Evolutionary conservation across 2,113 vertebrate genomes (phyloP).

Genomic region (Chaetorhynchus papuensis): DNA sequence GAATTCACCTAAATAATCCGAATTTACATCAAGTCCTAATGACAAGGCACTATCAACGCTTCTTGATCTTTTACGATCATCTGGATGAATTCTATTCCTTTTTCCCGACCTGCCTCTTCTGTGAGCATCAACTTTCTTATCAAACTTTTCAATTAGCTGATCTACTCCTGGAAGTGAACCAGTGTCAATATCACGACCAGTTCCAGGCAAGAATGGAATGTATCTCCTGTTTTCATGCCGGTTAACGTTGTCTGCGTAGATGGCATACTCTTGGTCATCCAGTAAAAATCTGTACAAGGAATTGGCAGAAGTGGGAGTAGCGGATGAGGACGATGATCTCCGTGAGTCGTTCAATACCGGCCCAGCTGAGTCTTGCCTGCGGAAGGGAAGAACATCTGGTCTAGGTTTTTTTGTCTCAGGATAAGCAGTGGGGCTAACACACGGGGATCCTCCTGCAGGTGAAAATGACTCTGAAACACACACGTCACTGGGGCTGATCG

Average conservation of each 20-base stretch:
- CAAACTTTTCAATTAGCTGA: constrained; percentile 93
- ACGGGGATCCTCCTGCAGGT: constrained; percentile 41
- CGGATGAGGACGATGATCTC: constrained; percentile 82
- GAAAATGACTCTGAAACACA: constrained; percentile 45
- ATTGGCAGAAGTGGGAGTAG: constrained; percentile 72
- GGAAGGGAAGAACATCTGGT: constrained; percentile 88
- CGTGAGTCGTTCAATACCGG: constrained; percentile 74
- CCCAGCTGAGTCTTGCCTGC: constrained; percentile 83
- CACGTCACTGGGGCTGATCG: constrained; percentile 30
- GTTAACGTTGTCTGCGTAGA: constrained; percentile 89
- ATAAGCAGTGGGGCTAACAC: constrained; percentile 60
- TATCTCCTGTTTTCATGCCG: constrained; percentile 93
- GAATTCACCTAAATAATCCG: constrained; percentile 69
- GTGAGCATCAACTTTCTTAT: constrained; percentile 77
- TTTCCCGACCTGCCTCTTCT: constrained; percentile 85
- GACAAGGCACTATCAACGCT: constrained; percentile 84
- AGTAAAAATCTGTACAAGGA: constrained; percentile 72
- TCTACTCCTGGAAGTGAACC: constrained; percentile 88
- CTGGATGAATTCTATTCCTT: constrained; percentile 83
- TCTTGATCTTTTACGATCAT: constrained; percentile 89
- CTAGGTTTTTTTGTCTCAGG: constrained; percentile 70
- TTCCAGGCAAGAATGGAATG: constrained; percentile 91
- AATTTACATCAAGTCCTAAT: constrained; percentile 66
- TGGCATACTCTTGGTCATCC: constrained; percentile 85
- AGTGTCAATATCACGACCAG: constrained; percentile 92